A percentile compares a stretch with the other conserved stretches of the same genome.
Evolutionary conservation across 2,888 invertebrate genomes (phyloP).

Genomic region (Tinea semifulvella): DNA sequence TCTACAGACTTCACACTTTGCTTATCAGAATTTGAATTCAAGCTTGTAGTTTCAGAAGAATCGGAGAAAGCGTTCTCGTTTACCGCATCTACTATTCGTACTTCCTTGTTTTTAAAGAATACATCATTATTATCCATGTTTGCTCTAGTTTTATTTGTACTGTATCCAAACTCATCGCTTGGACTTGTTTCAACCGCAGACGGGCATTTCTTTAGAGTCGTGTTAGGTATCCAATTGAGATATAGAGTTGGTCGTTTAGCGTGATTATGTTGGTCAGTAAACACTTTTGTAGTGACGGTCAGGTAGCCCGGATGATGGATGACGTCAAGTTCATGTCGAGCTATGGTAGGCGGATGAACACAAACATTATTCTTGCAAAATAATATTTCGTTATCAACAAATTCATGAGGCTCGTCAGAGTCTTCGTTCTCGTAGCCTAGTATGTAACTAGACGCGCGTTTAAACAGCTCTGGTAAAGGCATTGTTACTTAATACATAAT

Average conservation of each 20-base stretch:
- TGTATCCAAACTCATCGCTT: conserved; percentile 45
- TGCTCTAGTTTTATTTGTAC: conserved; percentile 32
- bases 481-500: conserved; percentile 44
- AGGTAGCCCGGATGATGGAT: conserved; percentile 93
- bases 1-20: conserved; percentile 57
- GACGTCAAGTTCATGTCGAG: conserved; percentile 83
- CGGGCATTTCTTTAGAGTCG: conserved; percentile 86
- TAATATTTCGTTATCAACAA: conserved; percentile 85
- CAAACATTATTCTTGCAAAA: conserved; percentile 98
- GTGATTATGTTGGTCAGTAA: conserved; percentile 79
- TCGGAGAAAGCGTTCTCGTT: conserved; percentile 59
- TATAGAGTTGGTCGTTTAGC: conserved; percentile 83
- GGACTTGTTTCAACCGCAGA: conserved; percentile 72
- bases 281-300: conserved; percentile 86
- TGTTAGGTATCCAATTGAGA: conserved; percentile 95
- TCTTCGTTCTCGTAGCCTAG: conserved; percentile 73
- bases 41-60: conserved; percentile 61
- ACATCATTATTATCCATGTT: conserved; percentile 20
- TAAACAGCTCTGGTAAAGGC: conserved; percentile 81
- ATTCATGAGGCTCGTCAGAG: conserved; percentile 68
- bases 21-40: conserved; percentile 61
- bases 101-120: conserved; percentile 32
- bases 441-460: conserved; percentile 82
- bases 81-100: conserved; percentile 37
- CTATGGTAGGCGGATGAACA: conserved; percentile 90